Conservation (phyloP, 2,797 vertebrate genomes). For the Tiaroga cobitis region DNA sequence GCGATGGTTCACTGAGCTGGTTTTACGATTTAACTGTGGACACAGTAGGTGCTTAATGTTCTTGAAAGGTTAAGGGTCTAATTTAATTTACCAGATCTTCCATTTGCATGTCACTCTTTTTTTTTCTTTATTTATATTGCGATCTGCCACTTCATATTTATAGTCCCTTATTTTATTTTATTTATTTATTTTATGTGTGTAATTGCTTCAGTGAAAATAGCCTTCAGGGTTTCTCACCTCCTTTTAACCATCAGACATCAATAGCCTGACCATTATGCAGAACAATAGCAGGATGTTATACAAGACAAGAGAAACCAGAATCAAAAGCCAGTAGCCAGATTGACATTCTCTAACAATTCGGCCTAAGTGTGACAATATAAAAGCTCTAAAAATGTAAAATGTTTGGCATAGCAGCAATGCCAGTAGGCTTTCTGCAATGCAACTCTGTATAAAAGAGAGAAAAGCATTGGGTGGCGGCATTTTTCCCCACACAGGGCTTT, state of each 20-base stretch:
- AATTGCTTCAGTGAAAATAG: conserved; percentile 67
- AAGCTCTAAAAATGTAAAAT: conserved; percentile 24
- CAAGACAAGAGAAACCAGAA: conserved; percentile 66
- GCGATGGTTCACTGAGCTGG: conserved; percentile 10
- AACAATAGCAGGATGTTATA: conserved; percentile 72
- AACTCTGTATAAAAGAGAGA: conserved; percentile 23
- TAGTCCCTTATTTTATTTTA: not conserved
- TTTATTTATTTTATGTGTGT: too few species aligned
- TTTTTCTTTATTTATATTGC: not conserved
- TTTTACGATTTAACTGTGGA: conserved; percentile 35
- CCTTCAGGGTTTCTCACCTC: conserved; percentile 68
- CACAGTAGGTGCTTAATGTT: conserved; percentile 22
- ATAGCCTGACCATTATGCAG: conserved; percentile 56
- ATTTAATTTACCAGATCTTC: conserved; percentile 32
- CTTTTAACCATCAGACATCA: conserved; percentile 68
- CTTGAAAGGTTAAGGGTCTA: conserved; percentile 33
- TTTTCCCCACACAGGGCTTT: conserved; percentile 54
- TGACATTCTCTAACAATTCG: conserved; percentile 12
- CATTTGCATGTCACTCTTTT: conserved; percentile 1
- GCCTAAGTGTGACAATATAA: not conserved
- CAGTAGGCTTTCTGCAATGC: conserved; percentile 4
- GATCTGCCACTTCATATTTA: not conserved
- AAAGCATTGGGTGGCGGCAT: conserved; percentile 51
- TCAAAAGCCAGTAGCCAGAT: conserved; percentile 49
- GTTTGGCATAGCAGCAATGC: conserved; percentile 21